phyloP scores from a whole-genome alignment of 2,113 vertebrate genomes.

The Dipodomys spectabilis region DNA sequence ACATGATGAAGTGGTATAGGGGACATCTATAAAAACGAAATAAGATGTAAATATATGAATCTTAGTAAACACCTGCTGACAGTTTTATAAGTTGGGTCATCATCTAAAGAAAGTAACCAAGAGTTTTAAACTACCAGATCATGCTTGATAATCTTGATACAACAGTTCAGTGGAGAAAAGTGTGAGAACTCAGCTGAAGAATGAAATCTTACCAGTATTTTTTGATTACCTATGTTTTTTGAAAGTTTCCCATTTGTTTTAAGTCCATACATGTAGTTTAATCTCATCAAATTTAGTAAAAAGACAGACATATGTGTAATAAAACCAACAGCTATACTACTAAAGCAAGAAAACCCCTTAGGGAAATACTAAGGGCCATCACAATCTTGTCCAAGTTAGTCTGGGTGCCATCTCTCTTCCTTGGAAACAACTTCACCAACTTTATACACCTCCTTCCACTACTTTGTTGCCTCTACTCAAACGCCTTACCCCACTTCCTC shows the following conservation, averaged over 20 bases:
- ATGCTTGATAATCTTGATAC: background rate
- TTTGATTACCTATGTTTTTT: background rate
- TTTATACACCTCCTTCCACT: background rate
- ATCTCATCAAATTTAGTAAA: background rate
- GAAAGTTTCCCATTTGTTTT: background rate
- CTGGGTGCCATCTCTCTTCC: background rate
- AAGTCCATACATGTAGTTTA: background rate
- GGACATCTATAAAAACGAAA: background rate
- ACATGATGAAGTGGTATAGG: background rate
- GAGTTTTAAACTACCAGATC: background rate
- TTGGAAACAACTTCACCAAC: background rate
- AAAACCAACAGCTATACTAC: background rate
- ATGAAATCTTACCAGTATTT: background rate
- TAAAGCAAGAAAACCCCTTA: background rate
- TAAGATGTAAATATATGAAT: background rate
- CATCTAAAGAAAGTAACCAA: background rate
- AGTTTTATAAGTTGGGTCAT: background rate
- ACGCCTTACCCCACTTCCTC: background rate
- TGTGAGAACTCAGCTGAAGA: background rate
- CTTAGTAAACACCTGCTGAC: background rate
- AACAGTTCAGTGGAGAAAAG: background rate
- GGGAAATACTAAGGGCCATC: background rate
- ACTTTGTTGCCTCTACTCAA: background rate
- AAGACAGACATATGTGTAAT: background rate
- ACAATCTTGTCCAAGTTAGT: background rate